Base-by-base conservation (phyloP, 2,888 invertebrate species). In the Odontomyia ornata region DNA sequence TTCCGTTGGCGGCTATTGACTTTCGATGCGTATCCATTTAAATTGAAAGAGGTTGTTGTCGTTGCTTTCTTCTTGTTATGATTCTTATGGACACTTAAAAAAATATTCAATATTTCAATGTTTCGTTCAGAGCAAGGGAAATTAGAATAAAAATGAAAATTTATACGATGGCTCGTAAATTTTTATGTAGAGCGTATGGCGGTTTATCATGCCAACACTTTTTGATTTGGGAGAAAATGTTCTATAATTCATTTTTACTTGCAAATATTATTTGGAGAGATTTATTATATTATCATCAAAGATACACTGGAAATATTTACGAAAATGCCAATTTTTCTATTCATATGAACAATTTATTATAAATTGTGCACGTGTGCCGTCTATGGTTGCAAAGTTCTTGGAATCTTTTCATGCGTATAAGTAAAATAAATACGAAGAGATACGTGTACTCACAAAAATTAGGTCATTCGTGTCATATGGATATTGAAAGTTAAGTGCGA, bases 1-100 rank as follows among this genome's bases (percentile, higher is more conserved):
- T 43, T 43, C 47, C 47, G 25, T 71, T 52, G 52, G 47, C 71
- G 52, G 25, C 71, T 71, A 52, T 71, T 47, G 71, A 71, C 47
- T 71, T 71, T 71, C 27, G 47, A 71, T 47, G 25, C 27, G 21
- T 4, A n/a, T 27, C 27, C 47, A 71, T 47, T 47, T 47, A 27
- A 47, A 47, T 36, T 52, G 25, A n/a, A 18, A 23, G 3, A 4
- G 25, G 25, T 43, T 36, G 13, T 5, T 15, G 7, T 27, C 18
- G 64, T 64, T 64, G 30, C 27, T 36, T 36, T 36, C 3, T 9
- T 36, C 36, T 36, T 71, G 47, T 47, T 71, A n/a, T 25, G 46
- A 15, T 71, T 23, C 27, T 15, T 71, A 36, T 71, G 25, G 25
- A 47, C 23, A 71, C 27, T 46, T 46, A n/a, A 21, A 25, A 25